Conservation (phyloP, 2,888 invertebrate genomes). For the Brassicogethes aeneus region DNA sequence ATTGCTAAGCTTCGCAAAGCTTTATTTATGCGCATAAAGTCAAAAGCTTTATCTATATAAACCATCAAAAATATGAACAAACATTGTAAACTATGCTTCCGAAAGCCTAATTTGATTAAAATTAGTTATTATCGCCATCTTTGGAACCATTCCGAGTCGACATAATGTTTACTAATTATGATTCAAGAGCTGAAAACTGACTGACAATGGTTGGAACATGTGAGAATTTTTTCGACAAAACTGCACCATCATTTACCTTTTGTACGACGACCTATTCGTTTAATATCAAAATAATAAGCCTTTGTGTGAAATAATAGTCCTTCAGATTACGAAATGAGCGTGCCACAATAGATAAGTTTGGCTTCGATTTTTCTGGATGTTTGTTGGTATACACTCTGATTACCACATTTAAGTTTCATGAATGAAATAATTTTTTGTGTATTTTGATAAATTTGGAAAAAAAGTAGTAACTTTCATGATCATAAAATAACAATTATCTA, state of each 20-base stretch:
- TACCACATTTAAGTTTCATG: too few relatives aligned
- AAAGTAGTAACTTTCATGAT: too few relatives aligned
- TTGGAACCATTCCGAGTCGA: neutral
- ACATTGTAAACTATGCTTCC: too few relatives aligned
- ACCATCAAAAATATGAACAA: too few relatives aligned
- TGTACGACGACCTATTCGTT: neutral
- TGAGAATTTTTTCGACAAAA: neutral
- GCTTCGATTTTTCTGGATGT: neutral
- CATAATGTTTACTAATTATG: neutral
- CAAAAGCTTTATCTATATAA: too few relatives aligned
- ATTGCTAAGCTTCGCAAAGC: too few relatives aligned
- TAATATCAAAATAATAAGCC: neutral
- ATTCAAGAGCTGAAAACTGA: neutral
- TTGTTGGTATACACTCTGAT: neutral
- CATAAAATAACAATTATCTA: too few relatives aligned
- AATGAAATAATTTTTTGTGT: too few relatives aligned
- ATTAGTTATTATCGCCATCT: neutral
- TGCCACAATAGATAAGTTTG: neutral
- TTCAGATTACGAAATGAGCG: neutral
- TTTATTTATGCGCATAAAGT: too few relatives aligned
- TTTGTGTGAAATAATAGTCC: neutral
- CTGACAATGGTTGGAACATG: neutral
- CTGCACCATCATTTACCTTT: neutral
- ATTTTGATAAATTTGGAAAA: too few relatives aligned
- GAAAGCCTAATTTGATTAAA: too few relatives aligned